Base-by-base conservation (phyloP, 2,113 vertebrate species). In the Oenanthe melanoleuca region DNA sequence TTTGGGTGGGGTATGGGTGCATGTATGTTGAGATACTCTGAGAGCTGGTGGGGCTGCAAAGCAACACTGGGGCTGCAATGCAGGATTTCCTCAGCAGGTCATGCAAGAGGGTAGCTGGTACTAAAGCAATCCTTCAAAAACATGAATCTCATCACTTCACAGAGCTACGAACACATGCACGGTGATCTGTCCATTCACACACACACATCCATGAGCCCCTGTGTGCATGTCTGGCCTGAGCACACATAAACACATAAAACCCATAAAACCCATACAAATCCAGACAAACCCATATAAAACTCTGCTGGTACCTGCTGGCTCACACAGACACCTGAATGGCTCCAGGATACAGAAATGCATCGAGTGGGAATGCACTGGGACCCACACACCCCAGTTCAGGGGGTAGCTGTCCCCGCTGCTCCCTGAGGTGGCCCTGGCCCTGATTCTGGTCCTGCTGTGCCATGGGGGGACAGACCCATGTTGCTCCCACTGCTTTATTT, bases 311-410 rank as follows among this genome's bases (percentile, higher is more conserved):
- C 64, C 80, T 3, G 3, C 81, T 52, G 82, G 86, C 59, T 18
- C 13, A 11, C 37, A 5, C 66, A 11, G 31, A 80, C 59, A 26
- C 88, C 66, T 69, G 31, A 5, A 2, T 4, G 45, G 50, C 80
- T 82, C 73, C 13, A 2, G 73, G 29, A 17, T 18, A 21, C 1
- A 0, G 12, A 6, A 2, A 5, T 13, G 33, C 50, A 12, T 52
- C 0, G 0, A 26, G 38, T 1, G 52, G 55, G 74, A 34, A n/a
- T 17, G 64, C 4, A 1, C 50, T 10, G 21, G 44, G 53, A 9
- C 56, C 25, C 56, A 22, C 40, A 6, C 2, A 60, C 57, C 4
- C 17, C 16, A 6, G 23, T 2, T 49, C 65, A 12, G 17, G 0
- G 1, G 71, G 33, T 55, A 57, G 21, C 2, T 31, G 67, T 70